phyloP scores from a whole-genome alignment of 2,888 invertebrate genomes.

The Oegoconia quadripuncta region DNA sequence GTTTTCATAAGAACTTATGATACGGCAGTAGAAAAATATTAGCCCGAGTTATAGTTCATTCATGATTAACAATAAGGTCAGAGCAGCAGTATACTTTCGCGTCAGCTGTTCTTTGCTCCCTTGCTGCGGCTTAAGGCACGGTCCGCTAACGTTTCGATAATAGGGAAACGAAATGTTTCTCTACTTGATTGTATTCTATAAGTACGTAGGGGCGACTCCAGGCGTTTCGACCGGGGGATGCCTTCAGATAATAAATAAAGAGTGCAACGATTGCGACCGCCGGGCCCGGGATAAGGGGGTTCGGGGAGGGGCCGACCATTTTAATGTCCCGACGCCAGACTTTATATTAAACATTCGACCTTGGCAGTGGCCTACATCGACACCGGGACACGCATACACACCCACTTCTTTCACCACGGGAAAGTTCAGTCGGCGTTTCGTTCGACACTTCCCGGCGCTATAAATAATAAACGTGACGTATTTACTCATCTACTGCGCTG shows the following conservation, averaged over 20 bases:
- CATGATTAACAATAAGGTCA: constrained; percentile 29
- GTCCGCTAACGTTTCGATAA: constrained; percentile 27
- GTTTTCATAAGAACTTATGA: too few species aligned
- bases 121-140: constrained; percentile 25
- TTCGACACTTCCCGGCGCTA: constrained; percentile 63
- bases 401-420: constrained; percentile 64
- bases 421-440: constrained; percentile 72
- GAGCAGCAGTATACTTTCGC: constrained; percentile 42
- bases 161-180: constrained; percentile 20
- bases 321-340: constrained; percentile 78
- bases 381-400: constrained; percentile 73
- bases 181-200: constrained; percentile 8
- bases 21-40: too few species aligned
- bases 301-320: constrained; percentile 72
- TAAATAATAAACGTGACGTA: constrained; percentile 68
- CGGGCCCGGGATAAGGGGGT: constrained; percentile 61
- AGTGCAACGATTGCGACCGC: constrained; percentile 78
- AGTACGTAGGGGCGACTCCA: constrained; percentile 7
- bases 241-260: constrained; percentile 50
- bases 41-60: too few species aligned
- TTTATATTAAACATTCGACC: constrained; percentile 80
- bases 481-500: constrained; percentile 49
- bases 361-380: constrained; percentile 78
- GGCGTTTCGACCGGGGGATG: constrained; percentile 17
- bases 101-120: constrained; percentile 43